Evolutionary conservation across 2,113 vertebrate species (phyloP), one percentile per base, ranked within the genome.

Genomic region (Puntigrus tetrazona): DNA sequence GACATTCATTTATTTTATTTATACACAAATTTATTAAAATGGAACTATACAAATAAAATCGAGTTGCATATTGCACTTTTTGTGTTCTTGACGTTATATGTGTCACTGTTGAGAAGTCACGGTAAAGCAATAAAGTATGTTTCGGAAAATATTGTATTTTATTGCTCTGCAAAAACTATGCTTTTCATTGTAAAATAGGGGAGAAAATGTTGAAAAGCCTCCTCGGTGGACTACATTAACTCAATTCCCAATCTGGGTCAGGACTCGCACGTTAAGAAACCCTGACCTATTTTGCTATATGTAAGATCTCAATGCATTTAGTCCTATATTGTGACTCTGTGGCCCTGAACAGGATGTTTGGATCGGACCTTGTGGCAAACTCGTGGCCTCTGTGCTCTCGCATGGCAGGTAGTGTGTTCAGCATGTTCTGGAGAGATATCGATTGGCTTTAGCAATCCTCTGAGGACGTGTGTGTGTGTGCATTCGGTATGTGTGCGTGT

Each of bases 401-500:
- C 85, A 79, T 75, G 87, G 25, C 73, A 69, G 79, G 63, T 81
- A 70, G 41, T 81, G 43, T n/a, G 27, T 22, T 82, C 79, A 55
- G 65, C 45, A 55, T 82, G 65, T 82, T 55, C 22, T 38, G 31
- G 63, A 82, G 63, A 70, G 65, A 36, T 81, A 81, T 81, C 13
- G 79, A 81, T 70, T 45, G 59, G 59, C 16, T 67, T 29, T 13
- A 38, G 27, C 27, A 22, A 22, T 25, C 22, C 52, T 61, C 22
- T 10, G 34, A 61, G 70, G 69, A 47, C 22, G 5, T 69, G 55
- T 67, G 50, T 76, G 25, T 70, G 65, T 78, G 38, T 36, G 74
- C 69, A 27, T n/a, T n/a, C n/a, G n/a, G n/a, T 63, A 69, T 85
- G 82, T n/a, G 65, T 76, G 74, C 79, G 31, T 83, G 67, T 80